Evolutionary conservation across 1,140 invertebrate species (phyloP).

Genomic region (Pachypsylla venusta): DNA sequence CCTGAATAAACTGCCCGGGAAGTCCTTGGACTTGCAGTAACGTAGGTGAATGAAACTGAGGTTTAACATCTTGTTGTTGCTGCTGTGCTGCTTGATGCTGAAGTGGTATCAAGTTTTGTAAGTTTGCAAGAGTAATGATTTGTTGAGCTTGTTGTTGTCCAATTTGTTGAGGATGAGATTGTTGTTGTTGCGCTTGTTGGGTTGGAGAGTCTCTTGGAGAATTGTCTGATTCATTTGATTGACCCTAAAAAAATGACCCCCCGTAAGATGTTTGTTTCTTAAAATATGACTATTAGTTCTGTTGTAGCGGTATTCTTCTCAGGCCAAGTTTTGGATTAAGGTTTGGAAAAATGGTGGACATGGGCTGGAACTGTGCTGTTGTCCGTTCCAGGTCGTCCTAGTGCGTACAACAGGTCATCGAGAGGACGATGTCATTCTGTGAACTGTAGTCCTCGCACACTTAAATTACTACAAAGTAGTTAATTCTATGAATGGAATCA

Average conservation of each 20-base stretch:
- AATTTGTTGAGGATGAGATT: slow-evolving; percentile 2
- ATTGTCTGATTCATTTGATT: slow-evolving; percentile 2
- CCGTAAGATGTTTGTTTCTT: too few relatives aligned
- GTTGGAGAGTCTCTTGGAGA: slow-evolving; percentile 5
- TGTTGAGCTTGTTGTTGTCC: slow-evolving; percentile 11
- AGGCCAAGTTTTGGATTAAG: too few relatives aligned
- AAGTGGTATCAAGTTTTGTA: slow-evolving; percentile 36
- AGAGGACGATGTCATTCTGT: too few relatives aligned
- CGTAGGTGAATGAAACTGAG: slow-evolving; percentile 21
- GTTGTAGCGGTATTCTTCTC: too few relatives aligned
- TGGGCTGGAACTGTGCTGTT: too few relatives aligned
- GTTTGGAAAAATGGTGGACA: too few relatives aligned
- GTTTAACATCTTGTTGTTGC: slow-evolving; percentile 15
- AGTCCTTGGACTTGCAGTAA: slow-evolving; percentile 38
- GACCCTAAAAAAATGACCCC: slow-evolving; percentile 2
- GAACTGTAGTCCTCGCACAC: too few relatives aligned
- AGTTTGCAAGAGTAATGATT: slow-evolving; percentile 37
- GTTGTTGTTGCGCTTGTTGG: not conserved
- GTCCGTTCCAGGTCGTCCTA: too few relatives aligned
- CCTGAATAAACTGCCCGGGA: slow-evolving; percentile 39
- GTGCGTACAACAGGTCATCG: too few relatives aligned
- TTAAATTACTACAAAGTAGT: too few relatives aligned
- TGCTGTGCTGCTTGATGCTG: slow-evolving; percentile 18
- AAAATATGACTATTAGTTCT: too few relatives aligned
- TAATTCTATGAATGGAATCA: too few relatives aligned